phyloP scores from a whole-genome alignment of 2,888 invertebrate species.

The Ectropis crepuscularia region DNA sequence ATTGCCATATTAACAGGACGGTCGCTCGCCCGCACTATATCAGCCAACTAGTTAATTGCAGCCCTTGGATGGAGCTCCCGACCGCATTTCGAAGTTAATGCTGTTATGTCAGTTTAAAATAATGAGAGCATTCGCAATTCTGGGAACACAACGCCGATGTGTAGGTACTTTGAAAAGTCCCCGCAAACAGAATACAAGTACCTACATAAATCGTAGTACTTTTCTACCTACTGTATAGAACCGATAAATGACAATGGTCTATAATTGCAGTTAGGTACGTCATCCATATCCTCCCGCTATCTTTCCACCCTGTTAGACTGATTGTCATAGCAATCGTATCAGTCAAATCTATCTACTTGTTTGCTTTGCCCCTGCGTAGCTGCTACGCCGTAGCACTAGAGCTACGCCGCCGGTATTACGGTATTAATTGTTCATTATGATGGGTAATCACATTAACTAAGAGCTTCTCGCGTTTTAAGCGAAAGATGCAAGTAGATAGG shows the following conservation, averaged over 20 bases:
- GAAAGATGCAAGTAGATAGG: constrained; percentile 13
- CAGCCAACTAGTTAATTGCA: constrained; percentile 79
- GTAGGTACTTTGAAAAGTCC: constrained; percentile 26
- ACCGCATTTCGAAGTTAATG: constrained; percentile 78
- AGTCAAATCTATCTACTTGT: constrained; percentile 27
- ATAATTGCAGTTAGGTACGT: constrained; percentile 50
- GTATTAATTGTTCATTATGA: constrained; percentile 34
- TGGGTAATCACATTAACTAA: constrained; percentile 36
- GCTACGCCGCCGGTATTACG: constrained; percentile 24
- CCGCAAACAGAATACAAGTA: constrained; percentile 16
- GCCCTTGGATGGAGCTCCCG: constrained; percentile 75
- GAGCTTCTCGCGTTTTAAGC: constrained; percentile 26
- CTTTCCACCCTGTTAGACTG: constrained; percentile 57
- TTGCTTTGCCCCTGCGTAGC: constrained; percentile 23
- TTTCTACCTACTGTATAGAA: constrained; percentile 16
- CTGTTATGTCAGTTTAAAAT: constrained; percentile 72
- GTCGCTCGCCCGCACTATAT: constrained; percentile 68
- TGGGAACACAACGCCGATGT: constrained; percentile 46
- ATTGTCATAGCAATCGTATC: constrained; percentile 60
- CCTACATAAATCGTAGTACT: neutral
- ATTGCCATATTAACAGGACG: constrained; percentile 77
- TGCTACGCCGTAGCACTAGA: constrained; percentile 34
- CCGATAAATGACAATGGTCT: constrained; percentile 45
- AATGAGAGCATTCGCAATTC: constrained; percentile 65
- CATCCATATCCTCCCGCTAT: constrained; percentile 48